Percentiles rank a stretch among this genome's conserved stretches.
These are phyloP conservation scores for Spongia lamella DNA, from an alignment of 37 sponge, comb jelly and placozoan genomes.

Conservation along the genomic window DNA sequence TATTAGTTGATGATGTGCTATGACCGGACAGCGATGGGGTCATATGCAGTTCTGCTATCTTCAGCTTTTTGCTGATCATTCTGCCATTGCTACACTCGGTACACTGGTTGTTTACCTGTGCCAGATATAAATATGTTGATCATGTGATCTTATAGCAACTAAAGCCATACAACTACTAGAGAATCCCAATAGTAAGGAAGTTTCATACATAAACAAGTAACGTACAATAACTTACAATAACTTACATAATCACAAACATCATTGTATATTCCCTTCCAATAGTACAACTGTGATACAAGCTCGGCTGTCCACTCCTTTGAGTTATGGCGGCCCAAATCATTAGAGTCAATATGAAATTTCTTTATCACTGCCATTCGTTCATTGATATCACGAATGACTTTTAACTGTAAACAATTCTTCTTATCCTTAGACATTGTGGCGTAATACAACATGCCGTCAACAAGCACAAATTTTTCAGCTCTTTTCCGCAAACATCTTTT, in stretches of 20 bases:
- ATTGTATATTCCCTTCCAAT: slow-evolving; percentile 44
- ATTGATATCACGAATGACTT: slow-evolving; percentile 33
- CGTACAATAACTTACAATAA: neutral
- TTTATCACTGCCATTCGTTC: slow-evolving; percentile 31
- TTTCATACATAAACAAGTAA: too few relatives aligned
- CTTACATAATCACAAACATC: slow-evolving; percentile 52
- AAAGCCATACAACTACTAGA: too few relatives aligned
- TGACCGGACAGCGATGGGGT: too few relatives aligned
- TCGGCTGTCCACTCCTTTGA: slow-evolving; percentile 38
- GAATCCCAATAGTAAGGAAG: too few relatives aligned
- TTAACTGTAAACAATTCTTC: neutral
- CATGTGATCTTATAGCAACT: too few relatives aligned
- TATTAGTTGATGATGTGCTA: too few relatives aligned
- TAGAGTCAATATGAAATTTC: slow-evolving; percentile 31
- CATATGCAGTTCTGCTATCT: too few relatives aligned
- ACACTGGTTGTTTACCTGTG: too few relatives aligned
- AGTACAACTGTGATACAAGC: slow-evolving; percentile 23
- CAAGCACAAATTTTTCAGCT: slow-evolving; percentile 14
- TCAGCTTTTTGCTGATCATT: too few relatives aligned
- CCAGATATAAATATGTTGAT: too few relatives aligned
- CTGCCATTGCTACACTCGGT: too few relatives aligned
- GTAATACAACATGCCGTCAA: slow-evolving; percentile 13
- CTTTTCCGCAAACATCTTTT: neutral
- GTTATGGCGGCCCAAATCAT: slow-evolving; percentile 12
- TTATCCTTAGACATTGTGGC: slow-evolving; percentile 18